phyloP scores from a whole-genome alignment of 2,113 vertebrate species.

The Corythornis cristatus region DNA sequence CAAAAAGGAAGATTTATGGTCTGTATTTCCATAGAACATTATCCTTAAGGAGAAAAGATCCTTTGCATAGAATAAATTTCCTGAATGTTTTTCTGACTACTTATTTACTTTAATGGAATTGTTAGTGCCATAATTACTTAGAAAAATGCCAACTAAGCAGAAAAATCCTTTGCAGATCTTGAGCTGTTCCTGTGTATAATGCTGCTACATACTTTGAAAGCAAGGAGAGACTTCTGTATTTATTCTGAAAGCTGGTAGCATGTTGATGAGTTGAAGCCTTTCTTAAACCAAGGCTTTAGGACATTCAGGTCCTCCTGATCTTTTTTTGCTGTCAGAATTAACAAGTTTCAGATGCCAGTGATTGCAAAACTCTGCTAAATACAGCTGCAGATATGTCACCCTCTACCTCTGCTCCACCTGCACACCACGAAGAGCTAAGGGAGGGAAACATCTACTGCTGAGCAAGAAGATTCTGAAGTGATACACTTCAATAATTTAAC shows the following conservation, averaged over 20 bases:
- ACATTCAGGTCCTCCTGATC: not conserved
- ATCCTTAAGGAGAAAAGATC: not conserved
- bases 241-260: not conserved
- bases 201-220: not conserved
- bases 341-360: not conserved
- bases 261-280: not conserved
- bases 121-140: not conserved
- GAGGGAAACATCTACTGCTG: conserved; percentile 15
- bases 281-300: not conserved
- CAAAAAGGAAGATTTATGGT: not conserved
- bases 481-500: conserved; percentile 24
- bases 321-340: not conserved
- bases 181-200: not conserved
- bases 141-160: not conserved
- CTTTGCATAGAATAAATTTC: not conserved
- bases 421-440: not conserved
- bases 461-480: not conserved
- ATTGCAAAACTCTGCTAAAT: not conserved
- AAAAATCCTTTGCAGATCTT: not conserved
- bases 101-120: not conserved
- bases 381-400: not conserved
- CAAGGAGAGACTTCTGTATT: not conserved
- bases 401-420: not conserved
- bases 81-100: not conserved
- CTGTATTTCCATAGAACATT: not conserved